Evolutionary conservation across 2,797 vertebrate genomes (phyloP).

Genomic region (Streptopelia turtur): DNA sequence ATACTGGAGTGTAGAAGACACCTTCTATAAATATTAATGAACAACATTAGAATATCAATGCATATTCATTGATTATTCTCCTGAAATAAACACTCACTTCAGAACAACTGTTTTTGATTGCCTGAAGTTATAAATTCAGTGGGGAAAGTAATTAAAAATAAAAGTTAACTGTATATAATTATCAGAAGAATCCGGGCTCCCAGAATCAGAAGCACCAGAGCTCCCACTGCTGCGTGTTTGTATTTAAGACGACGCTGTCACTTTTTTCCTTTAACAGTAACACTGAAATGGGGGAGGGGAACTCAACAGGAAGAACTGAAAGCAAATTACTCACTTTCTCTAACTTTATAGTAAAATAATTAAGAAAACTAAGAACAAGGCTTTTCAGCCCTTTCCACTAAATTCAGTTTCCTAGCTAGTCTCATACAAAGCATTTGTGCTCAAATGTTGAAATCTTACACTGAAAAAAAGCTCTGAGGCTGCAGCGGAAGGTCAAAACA

Average conservation of each 20-base stretch:
- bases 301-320: slow-evolving; percentile 38
- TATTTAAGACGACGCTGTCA: slow-evolving; percentile 61
- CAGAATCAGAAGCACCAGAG: slow-evolving; percentile 44
- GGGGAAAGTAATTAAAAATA: neutral
- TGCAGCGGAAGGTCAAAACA: neutral
- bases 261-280: slow-evolving; percentile 49
- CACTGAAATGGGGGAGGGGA: slow-evolving; percentile 43
- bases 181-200: slow-evolving; percentile 18
- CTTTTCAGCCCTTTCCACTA: neutral
- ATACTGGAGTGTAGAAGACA: neutral
- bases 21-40: neutral
- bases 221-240: slow-evolving; percentile 56
- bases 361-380: neutral
- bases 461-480: neutral
- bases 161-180: neutral
- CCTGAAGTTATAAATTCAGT: neutral
- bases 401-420: neutral
- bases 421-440: neutral
- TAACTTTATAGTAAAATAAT: neutral
- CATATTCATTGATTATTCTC: neutral
- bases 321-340: neutral
- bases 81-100: neutral
- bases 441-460: neutral
- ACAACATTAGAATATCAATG: neutral
- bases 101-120: neutral